phyloP scores from a whole-genome alignment of 2,888 invertebrate species.

The Ditula angustiorana region DNA sequence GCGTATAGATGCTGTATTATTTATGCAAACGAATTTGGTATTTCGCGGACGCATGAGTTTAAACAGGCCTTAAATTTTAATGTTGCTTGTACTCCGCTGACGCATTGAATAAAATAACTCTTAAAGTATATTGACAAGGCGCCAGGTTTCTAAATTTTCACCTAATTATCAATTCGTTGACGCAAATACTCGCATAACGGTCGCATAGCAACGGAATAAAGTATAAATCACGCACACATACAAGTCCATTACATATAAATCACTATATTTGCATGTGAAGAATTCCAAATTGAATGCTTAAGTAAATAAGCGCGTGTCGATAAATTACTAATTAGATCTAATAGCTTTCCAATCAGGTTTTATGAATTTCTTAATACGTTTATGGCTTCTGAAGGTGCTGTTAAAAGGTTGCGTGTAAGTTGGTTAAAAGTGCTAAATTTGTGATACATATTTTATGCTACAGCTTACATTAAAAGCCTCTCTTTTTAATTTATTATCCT shows the following conservation, averaged over 20 bases:
- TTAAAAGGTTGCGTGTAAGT: conserved; percentile 6
- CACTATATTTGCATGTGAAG: conserved; percentile 27
- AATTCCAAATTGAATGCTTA: conserved; percentile 18
- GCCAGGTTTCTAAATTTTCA: conserved; percentile 11
- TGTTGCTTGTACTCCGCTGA: neutral
- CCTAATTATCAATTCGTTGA: conserved; percentile 16
- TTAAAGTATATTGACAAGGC: neutral
- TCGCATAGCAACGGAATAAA: conserved; percentile 18
- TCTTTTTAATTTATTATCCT: too few species aligned
- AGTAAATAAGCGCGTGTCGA: conserved; percentile 29
- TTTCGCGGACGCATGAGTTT: neutral
- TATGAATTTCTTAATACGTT: conserved; percentile 9
- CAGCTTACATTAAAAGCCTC: neutral
- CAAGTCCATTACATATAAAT: conserved; percentile 29
- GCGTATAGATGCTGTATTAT: too few species aligned
- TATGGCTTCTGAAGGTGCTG: conserved; percentile 31
- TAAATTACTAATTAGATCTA: conserved; percentile 39
- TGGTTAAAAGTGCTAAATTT: conserved; percentile 12
- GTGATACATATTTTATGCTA: conserved; percentile 1
- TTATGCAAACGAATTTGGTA: neutral
- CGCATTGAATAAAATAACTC: conserved; percentile 21
- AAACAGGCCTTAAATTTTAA: neutral
- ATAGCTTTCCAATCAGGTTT: conserved; percentile 36
- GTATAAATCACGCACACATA: conserved; percentile 25
- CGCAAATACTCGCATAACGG: conserved; percentile 30